Evolutionary conservation across 2,888 invertebrate species (phyloP).

Genomic region (Dione juno): DNA sequence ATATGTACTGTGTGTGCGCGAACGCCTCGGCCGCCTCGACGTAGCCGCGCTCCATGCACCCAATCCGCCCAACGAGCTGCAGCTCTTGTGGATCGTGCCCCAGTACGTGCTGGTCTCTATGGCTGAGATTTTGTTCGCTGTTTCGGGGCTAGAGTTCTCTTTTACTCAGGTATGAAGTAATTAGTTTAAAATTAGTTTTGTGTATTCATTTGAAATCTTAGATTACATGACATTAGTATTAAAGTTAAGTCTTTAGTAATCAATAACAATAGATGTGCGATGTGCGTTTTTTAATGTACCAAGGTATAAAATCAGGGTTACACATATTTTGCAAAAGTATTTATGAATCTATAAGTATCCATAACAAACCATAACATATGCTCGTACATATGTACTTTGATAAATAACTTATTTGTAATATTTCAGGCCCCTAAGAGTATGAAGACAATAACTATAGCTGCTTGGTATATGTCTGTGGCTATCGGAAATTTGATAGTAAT

Average conservation of each 20-base stretch:
- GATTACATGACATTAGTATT: neutral
- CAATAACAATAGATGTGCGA: neutral
- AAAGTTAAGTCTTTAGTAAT: neutral
- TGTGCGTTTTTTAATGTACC: neutral
- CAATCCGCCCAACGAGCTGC: slow-evolving; percentile 86
- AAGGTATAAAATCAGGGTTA: no score
- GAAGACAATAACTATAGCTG: slow-evolving; percentile 92
- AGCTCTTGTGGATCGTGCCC: slow-evolving; percentile 89
- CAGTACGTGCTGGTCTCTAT: slow-evolving; percentile 91
- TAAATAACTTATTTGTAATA: neutral
- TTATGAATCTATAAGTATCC: no score
- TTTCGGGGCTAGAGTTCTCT: slow-evolving; percentile 92
- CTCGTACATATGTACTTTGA: neutral
- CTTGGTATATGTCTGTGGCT: slow-evolving; percentile 92
- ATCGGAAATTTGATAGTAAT: slow-evolving; percentile 92
- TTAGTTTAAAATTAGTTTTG: neutral
- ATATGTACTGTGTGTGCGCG: slow-evolving; percentile 82
- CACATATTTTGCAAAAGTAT: no score
- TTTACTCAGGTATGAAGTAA: slow-evolving; percentile 86
- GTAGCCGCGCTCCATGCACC: slow-evolving; percentile 84
- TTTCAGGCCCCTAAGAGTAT: slow-evolving; percentile 89
- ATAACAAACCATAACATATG: no score
- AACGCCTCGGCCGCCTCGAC: slow-evolving; percentile 77
- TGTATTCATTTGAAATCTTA: neutral
- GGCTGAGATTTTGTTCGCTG: slow-evolving; percentile 92